Evolutionary conservation across 2,888 invertebrate species (phyloP).

Genomic region (Cataglyphis altisquamis): DNA sequence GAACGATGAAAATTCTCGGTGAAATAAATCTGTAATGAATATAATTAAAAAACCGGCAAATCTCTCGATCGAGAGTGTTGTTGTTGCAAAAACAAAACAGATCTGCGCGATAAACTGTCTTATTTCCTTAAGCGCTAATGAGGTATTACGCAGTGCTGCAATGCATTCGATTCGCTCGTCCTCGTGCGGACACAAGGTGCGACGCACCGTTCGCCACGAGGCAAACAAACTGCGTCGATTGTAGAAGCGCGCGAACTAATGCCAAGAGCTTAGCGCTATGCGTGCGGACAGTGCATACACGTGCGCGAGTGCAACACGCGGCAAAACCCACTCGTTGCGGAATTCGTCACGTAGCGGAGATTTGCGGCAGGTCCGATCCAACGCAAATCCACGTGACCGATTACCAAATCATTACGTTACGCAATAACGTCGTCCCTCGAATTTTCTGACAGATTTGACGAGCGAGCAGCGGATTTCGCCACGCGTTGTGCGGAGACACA

Average conservation of each 20-base stretch:
- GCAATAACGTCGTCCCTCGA: conserved; percentile 51
- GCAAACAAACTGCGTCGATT: conserved; percentile 51
- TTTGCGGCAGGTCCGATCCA: conserved; percentile 79
- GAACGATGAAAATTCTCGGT: not conserved
- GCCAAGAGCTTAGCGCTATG: conserved; percentile 67
- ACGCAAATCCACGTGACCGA: conserved; percentile 76
- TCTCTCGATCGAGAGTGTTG: not conserved
- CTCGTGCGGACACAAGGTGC: conserved; percentile 30
- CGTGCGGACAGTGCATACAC: conserved; percentile 73
- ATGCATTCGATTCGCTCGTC: conserved; percentile 40
- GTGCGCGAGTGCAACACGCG: conserved; percentile 71
- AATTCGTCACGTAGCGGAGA: conserved; percentile 85
- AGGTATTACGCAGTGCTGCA: conserved; percentile 17
- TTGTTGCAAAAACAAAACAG: not conserved
- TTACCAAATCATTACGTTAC: conserved; percentile 75
- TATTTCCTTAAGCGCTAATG: conserved; percentile 40
- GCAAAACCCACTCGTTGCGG: conserved; percentile 80
- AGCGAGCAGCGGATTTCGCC: not conserved
- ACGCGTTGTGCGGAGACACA: too few species aligned
- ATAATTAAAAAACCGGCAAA: not conserved
- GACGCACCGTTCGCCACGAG: conserved; percentile 33
- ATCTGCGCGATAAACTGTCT: not conserved
- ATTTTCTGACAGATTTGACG: not conserved
- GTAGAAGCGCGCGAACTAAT: conserved; percentile 63
- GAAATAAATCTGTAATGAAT: not conserved